These are phyloP conservation scores for Acanthosoma haemorrhoidale DNA, from an alignment of 2,888 invertebrate species.

Conservation along the genomic window DNA sequence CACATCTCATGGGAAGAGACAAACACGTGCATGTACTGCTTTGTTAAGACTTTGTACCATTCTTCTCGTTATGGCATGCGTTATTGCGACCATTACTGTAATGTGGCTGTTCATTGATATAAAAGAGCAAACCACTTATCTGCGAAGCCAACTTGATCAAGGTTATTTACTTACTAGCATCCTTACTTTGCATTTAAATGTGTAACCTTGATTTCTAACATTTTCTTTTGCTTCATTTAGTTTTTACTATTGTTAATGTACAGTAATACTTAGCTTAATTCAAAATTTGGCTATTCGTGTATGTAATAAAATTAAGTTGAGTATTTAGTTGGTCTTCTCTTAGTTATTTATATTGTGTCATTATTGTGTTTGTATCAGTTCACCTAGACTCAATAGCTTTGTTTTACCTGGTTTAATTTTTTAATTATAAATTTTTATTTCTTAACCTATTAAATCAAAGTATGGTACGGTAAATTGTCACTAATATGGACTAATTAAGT, in stretches of 20 bases:
- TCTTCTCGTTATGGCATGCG: slow-evolving; percentile 57
- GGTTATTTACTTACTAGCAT: slow-evolving; percentile 46
- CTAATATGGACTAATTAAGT: no score
- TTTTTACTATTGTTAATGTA: background rate
- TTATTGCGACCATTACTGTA: slow-evolving; percentile 60
- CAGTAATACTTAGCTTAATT: background rate
- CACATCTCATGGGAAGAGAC: slow-evolving; percentile 43
- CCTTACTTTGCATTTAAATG: background rate
- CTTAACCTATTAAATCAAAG: no score
- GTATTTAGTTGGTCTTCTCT: no score
- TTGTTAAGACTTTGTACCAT: slow-evolving; percentile 56
- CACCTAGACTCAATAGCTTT: no score
- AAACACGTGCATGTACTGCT: slow-evolving; percentile 44
- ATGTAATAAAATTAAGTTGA: no score
- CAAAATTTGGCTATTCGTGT: no score
- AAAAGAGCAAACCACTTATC: slow-evolving; percentile 59
- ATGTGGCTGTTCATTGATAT: slow-evolving; percentile 65
- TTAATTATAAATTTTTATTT: no score
- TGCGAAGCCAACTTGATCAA: slow-evolving; percentile 61
- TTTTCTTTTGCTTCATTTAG: background rate
- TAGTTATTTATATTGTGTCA: no score
- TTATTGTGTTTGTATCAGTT: no score
- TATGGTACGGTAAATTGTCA: no score
- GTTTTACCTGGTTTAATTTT: no score
- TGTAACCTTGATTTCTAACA: background rate